Evolutionary conservation across 2,888 invertebrate species (phyloP), one percentile per base, ranked within the genome.

Genomic region (Ernsta delagoae): DNA sequence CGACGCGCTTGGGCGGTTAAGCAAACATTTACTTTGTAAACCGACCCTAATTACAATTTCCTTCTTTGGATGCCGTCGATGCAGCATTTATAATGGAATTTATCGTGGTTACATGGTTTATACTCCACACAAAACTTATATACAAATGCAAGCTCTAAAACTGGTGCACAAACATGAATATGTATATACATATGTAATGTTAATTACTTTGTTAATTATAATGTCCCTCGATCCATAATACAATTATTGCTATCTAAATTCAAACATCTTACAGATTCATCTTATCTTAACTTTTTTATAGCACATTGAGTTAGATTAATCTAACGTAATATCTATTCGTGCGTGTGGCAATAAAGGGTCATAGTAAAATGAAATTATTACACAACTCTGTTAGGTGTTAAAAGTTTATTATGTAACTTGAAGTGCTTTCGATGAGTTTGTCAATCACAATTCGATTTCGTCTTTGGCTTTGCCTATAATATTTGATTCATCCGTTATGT

Each of bases 1-100:
- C 54, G 24, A 36, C 24, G 63, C 63, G 63, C 41, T 54, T 11
- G 24, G 31, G 39, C 63, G 62, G 53, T 12, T 39, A 39, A 41
- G 53, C 48, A 48, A 65, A 65, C 12, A 41, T 59, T 59, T 53
- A 50, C 36, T 59, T 66, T 53, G 65, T 59, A 59, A 63, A 59
- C 45, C 41, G 36, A 53, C 53, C 45, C 48, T 66, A 66, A 50
- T 59, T 41, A 53, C 39, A 9, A 12, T 53, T 53, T 53, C 50
- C 50, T 53, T 59, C 41, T 39, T 53, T 9, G 41, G 65, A 50
- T 7, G 9, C 36, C 45, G 4, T 7, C 65, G 45, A 7, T 50
- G 61, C 39, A 53, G 62, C 5, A 45, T 60, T 45, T 39, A 16
- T 62, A 45, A 57, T 45, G 34, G 41, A 24, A 24, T 53, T 24